These are phyloP conservation scores for Thymelicus sylvestris DNA, from an alignment of 2,888 invertebrate species.

Conservation along the genomic window DNA sequence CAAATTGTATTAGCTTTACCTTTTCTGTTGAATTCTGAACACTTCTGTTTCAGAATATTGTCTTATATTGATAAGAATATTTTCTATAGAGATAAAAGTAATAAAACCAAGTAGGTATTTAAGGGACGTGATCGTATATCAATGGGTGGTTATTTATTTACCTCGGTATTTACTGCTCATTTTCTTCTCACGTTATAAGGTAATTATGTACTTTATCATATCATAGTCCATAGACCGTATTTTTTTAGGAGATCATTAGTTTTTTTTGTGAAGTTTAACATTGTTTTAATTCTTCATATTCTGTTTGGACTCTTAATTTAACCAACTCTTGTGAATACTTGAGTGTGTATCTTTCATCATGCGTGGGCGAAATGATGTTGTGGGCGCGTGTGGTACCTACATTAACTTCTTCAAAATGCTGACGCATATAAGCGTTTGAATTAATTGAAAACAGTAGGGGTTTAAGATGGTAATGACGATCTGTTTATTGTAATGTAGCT, in stretches of 20 bases:
- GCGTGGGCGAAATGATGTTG: slow-evolving; percentile 60
- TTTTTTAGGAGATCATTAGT: no score
- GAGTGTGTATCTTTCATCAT: slow-evolving; percentile 57
- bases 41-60: slow-evolving; percentile 13
- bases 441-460: no score
- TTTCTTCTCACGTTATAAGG: no score
- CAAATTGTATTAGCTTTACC: slow-evolving; percentile 27
- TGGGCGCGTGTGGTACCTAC: slow-evolving; percentile 35
- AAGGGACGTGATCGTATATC: background rate
- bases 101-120: background rate
- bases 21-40: slow-evolving; percentile 13
- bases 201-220: no score
- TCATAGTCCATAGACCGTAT: no score
- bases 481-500: no score
- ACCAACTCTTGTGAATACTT: slow-evolving; percentile 44
- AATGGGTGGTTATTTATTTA: background rate
- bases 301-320: background rate
- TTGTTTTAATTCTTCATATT: background rate
- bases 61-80: slow-evolving; percentile 5
- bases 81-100: background rate
- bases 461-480: no score
- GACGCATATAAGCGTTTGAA: background rate
- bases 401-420: slow-evolving; percentile 28
- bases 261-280: no score
- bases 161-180: background rate